phyloP scores from a whole-genome alignment of 2,888 invertebrate genomes.

The Rhagium mordax region DNA sequence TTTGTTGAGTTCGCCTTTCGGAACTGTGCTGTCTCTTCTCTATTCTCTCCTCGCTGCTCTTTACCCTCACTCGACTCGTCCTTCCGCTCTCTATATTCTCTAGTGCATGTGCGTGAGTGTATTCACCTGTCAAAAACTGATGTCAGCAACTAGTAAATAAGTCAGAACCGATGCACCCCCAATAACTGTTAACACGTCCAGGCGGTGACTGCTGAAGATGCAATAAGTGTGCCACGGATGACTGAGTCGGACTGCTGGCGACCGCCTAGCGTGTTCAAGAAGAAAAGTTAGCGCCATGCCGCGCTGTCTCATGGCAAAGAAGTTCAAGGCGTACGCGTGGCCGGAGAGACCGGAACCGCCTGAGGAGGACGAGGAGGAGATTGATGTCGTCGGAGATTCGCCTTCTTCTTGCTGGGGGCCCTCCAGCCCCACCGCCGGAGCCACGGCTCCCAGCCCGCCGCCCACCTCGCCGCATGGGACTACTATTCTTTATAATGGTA shows the following conservation, averaged over 20 bases:
- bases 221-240: constrained; percentile 32
- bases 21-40: constrained; percentile 70
- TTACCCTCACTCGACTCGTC: constrained; percentile 53
- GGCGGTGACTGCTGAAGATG: constrained; percentile 6
- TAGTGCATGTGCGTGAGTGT: constrained; percentile 47
- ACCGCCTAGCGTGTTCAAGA: constrained; percentile 21
- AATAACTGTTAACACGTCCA: not conserved
- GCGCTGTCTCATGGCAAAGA: constrained; percentile 96
- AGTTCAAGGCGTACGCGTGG: constrained; percentile 92
- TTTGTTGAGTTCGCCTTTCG: constrained; percentile 67
- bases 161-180: not conserved
- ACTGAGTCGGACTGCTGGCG: constrained; percentile 33
- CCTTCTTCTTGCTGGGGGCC: constrained; percentile 79
- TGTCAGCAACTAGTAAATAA: not conserved
- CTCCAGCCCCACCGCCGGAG: constrained; percentile 83
- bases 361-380: constrained; percentile 84
- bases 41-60: constrained; percentile 62
- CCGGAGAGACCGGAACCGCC: constrained; percentile 73
- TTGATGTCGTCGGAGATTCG: constrained; percentile 87
- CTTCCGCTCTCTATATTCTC: constrained; percentile 49
- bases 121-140: constrained; percentile 10
- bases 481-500: constrained; percentile 85
- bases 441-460: constrained; percentile 83
- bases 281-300: constrained; percentile 76
- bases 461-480: constrained; percentile 79